Conservation (phyloP, 2,797 vertebrate species). For the Petrocephalus sullivani region DNA sequence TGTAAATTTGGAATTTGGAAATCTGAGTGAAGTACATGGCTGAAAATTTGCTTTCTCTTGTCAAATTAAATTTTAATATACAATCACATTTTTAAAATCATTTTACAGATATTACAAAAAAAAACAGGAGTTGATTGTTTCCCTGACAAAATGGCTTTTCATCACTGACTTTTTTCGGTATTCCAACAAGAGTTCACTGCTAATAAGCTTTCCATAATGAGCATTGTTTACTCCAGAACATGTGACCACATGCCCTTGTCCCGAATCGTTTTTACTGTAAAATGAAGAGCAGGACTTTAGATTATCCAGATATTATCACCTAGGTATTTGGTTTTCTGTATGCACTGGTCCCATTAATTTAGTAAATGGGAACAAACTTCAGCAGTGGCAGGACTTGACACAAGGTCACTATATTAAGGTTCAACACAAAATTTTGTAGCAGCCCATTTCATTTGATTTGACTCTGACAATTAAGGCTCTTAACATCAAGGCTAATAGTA, state of each 20-base stretch:
- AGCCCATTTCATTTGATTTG: too few species aligned
- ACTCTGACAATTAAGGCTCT: too few species aligned
- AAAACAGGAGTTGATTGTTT: too few species aligned
- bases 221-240: background rate
- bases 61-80: too few species aligned
- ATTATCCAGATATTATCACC: background rate
- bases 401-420: background rate
- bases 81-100: too few species aligned
- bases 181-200: background rate
- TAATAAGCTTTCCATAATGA: background rate
- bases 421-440: too few species aligned
- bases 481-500: background rate
- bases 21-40: too few species aligned
- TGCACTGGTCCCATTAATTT: background rate
- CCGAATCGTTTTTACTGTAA: background rate
- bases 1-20: too few species aligned
- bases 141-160: too few species aligned
- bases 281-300: background rate
- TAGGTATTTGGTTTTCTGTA: background rate
- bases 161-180: too few species aligned
- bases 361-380: background rate
- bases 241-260: background rate
- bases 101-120: too few species aligned
- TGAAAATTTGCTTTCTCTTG: too few species aligned
- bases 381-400: background rate